Evolutionary conservation across 2,888 invertebrate species (phyloP), one percentile per base, ranked within the genome.

Genomic region (Spialia ferax): DNA sequence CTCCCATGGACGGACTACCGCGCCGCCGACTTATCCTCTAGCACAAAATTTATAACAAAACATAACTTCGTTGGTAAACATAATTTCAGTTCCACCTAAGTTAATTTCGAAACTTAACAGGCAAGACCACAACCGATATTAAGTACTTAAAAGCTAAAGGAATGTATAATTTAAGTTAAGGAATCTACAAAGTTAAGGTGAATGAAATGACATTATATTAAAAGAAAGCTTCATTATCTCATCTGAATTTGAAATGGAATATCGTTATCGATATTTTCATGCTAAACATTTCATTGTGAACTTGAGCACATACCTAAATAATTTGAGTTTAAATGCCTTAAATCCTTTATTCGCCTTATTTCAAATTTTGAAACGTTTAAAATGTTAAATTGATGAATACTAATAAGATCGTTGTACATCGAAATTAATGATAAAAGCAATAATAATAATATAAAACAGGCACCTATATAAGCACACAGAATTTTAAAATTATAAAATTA

Each of bases 111-210:
- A 92, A 93, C 93, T 92, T 94, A 94, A 92, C 92, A 94, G 94
- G 94, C 94, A 94, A 94, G 94, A 94, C 94, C 94, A 94, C 93
- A 94, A 94, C 94, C 94, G 90, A 94, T 93, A 93, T 91, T 93
- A 94, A 93, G 93, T 94, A 94, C 93, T 93, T 93, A 93, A 82
- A 76, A 84, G 83, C 93, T 94, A 94, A 88, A 90, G 94, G 93
- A 94, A 93, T 94, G 91, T 86, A 86, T 85, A 85, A 85, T 81
- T 87, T 83, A 80, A 77, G 77, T 78, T 78, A 74, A 72, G 73
- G 76, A 70, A 69, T 70, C 68, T 73, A 72, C 79, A 79, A 77
- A 54, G 2, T 23, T 54, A 63, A 86, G 84, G 85, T 84, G 83
- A 85, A 85, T 70, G 20, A 48, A 29, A 52, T 54, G n/a, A n/a